Evolutionary conservation across 2,797 vertebrate genomes (phyloP).

Genomic region (Pagetopsis macropterus): DNA sequence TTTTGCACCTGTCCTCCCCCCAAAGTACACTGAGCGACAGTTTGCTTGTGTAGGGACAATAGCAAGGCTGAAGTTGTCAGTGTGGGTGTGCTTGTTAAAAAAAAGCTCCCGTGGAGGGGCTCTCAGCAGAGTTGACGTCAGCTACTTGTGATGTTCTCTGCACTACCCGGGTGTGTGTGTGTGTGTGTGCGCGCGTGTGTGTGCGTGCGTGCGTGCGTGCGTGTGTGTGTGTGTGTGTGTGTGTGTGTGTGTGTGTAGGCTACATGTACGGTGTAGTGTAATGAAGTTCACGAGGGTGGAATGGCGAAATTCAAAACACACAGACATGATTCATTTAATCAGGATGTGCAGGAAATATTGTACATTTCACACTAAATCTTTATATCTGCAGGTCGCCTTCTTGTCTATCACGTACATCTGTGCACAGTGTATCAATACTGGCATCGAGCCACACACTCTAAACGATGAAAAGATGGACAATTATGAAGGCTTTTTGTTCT

Average conservation of each 20-base stretch:
- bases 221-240: not conserved
- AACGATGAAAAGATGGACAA: not conserved
- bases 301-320: slow-evolving; percentile 44
- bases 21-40: slow-evolving; percentile 54
- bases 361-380: slow-evolving; percentile 3
- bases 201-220: slow-evolving; percentile 31
- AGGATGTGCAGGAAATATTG: slow-evolving; percentile 3
- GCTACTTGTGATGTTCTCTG: slow-evolving; percentile 68
- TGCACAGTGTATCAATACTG: slow-evolving; percentile 1
- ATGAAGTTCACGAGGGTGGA: slow-evolving; percentile 38
- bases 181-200: slow-evolving; percentile 50
- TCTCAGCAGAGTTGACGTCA: slow-evolving; percentile 74
- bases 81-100: slow-evolving; percentile 78
- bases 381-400: not conserved
- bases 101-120: slow-evolving; percentile 63
- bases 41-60: slow-evolving; percentile 72
- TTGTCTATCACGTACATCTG: slow-evolving; percentile 12
- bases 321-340: slow-evolving; percentile 18
- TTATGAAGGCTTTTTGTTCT: not conserved
- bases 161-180: slow-evolving; percentile 28
- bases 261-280: slow-evolving; percentile 30
- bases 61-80: slow-evolving; percentile 72
- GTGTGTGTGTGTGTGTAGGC: slow-evolving; percentile 46
- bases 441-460: slow-evolving; percentile 10
- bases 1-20: slow-evolving; percentile 53